phyloP scores from a whole-genome alignment of 1,140 invertebrate species.

The Drosophila eugracilis region DNA sequence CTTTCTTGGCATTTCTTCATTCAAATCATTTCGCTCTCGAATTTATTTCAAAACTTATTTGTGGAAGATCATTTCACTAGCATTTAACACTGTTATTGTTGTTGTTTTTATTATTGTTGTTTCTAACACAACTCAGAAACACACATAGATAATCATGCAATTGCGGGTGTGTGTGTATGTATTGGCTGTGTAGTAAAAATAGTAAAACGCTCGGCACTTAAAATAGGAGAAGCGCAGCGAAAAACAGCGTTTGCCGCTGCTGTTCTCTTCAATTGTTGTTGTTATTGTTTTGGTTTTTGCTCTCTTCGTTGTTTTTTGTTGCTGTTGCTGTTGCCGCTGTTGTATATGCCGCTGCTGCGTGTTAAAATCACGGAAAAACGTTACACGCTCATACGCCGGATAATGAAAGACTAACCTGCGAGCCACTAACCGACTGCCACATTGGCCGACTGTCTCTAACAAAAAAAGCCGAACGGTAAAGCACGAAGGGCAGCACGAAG shows the following conservation, averaged over 20 bases:
- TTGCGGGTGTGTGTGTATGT: conserved; percentile 33
- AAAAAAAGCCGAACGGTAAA: conserved; percentile 5
- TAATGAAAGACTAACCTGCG: conserved; percentile 72
- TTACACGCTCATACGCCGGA: conserved; percentile 71
- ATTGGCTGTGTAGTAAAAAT: conserved; percentile 62
- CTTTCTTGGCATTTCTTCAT: conserved; percentile 39
- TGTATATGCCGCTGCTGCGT: conserved; percentile 38
- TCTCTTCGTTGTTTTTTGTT: conserved; percentile 17
- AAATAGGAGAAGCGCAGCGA: conserved; percentile 56
- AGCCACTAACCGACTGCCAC: conserved; percentile 59
- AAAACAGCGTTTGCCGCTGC: conserved; percentile 40
- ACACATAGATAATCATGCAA: conserved; percentile 4
- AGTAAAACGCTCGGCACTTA: conserved; percentile 57
- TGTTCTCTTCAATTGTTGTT: conserved; percentile 37
- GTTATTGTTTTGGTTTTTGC: conserved; percentile 39
- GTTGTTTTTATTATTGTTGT: conserved; percentile 17
- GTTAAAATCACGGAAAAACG: conserved; percentile 55
- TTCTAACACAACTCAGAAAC: conserved; percentile 15
- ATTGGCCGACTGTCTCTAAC: conserved; percentile 44
- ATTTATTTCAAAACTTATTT: conserved; percentile 42
- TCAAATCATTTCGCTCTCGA: conserved; percentile 5
- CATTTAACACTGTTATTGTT: conserved; percentile 45
- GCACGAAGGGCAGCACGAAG: conserved; percentile 12
- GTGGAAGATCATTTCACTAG: conserved; percentile 57
- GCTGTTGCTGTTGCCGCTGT: conserved; percentile 29